A percentile compares a stretch with the other conserved stretches of the same genome.
Conservation (phyloP, 1,140 invertebrate species). For the Subanguina moxae region DNA sequence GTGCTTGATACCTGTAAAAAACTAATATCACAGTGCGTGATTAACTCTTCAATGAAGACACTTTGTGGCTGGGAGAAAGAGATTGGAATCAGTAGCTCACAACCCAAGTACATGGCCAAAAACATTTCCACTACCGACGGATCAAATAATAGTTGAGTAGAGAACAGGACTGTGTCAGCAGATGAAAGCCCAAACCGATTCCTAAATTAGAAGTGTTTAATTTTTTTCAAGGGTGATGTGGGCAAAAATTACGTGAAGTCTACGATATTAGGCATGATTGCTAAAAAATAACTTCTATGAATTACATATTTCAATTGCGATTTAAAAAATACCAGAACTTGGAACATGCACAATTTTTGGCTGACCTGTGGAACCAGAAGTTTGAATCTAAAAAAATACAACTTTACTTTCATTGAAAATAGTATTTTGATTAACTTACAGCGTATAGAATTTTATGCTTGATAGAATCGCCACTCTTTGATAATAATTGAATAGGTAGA, state of each 20-base stretch:
- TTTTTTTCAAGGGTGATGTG: not conserved
- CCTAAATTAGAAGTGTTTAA: not conserved
- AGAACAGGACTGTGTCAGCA: slow-evolving; percentile 8
- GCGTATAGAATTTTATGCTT: slow-evolving; percentile 1
- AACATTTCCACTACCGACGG: slow-evolving; percentile 28
- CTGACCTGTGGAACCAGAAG: slow-evolving; percentile 26
- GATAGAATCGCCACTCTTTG: not conserved
- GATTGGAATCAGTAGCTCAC: slow-evolving; percentile 14
- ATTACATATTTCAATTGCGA: too few relatives aligned
- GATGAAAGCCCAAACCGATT: slow-evolving; percentile 6
- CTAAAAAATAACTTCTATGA: not conserved
- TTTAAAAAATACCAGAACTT: not conserved
- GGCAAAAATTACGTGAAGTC: slow-evolving; percentile 18
- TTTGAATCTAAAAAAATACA: slow-evolving; percentile 25
- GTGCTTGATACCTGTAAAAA: not conserved
- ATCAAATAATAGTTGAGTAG: slow-evolving; percentile 22
- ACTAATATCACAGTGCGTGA: not conserved
- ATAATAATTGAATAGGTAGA: not conserved
- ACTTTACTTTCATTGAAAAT: not conserved
- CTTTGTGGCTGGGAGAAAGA: too few relatives aligned
- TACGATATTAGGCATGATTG: slow-evolving; percentile 20
- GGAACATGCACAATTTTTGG: slow-evolving; percentile 26
- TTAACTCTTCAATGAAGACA: not conserved
- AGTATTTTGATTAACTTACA: not conserved
- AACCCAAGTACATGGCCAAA: slow-evolving; percentile 1